Evolutionary conservation across 2,113 vertebrate genomes (phyloP), one percentile per base, ranked within the genome.

Genomic region (Cephalophus harveyi): DNA sequence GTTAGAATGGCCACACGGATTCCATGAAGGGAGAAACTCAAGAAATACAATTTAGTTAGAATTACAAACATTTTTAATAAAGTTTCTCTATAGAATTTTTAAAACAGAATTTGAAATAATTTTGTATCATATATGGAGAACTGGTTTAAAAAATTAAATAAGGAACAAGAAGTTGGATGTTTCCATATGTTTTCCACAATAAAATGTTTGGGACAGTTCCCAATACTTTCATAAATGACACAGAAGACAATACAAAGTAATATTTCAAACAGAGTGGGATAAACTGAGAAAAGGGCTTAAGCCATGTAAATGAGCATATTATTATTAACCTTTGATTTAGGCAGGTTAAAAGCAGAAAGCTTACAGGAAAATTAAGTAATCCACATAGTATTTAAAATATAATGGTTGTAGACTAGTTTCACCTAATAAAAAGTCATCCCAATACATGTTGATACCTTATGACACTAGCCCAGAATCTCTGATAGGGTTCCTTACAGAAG

Each of bases 101-200:
- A 60, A 88, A 91, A 91, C n/a, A 88, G 62, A 94, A 91, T 88
- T 76, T 94, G 52, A 28, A 74, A 91, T 27, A 91, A 62, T 94
- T 96, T 50, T 90, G 10, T 64, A 62, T 62, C 81, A 48, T 13
- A 64, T n/a, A 64, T 21, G 28, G 94, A 90, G 59, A 96, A 91
- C 25, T 30, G 33, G 55, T 71, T 54, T 92, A 88, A 84, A 82
- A 54, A 82, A 25, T n/a, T 82, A 82, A 84, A 71, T 8, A 40
- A 81, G 25, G 5, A 82, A 40, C 16, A 76, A 36, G 46, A 95
- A 28, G 28, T 19, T 40, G 28, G 7, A 16, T 93, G 2, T 55
- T 71, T 92, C 25, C 14, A 64, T 86, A 16, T 92, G 36, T 84
- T 33, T 7, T 28, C 74, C 27, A 83, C 55, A 87, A 79, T 17